Percentiles rank a stretch among this genome's conserved stretches.
Evolutionary conservation across 2,888 invertebrate genomes (phyloP).

Genomic region (Ischnura elegans): DNA sequence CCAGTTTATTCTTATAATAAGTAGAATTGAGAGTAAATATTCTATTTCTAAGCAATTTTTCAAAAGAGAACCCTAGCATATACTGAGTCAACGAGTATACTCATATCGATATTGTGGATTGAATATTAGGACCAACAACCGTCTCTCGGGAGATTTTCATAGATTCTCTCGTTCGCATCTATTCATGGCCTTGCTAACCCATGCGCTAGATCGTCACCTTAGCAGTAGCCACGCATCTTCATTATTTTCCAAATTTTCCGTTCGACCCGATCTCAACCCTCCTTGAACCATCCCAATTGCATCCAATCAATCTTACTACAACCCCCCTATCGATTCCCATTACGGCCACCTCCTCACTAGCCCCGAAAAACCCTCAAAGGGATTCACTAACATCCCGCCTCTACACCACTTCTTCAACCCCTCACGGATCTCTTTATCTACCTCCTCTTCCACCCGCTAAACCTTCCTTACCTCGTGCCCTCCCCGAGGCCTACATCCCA

Average conservation of each 20-base stretch:
- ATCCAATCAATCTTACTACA: background rate
- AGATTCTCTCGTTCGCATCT: background rate
- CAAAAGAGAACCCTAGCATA: too few species aligned
- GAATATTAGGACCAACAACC: too few species aligned
- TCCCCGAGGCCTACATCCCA: too few species aligned
- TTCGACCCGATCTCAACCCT: background rate
- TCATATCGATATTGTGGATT: too few species aligned
- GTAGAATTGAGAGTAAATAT: too few species aligned
- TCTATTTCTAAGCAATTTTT: too few species aligned
- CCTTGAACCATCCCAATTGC: background rate
- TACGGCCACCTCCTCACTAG: background rate
- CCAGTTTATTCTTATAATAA: too few species aligned
- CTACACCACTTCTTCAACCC: background rate
- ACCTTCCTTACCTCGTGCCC: background rate
- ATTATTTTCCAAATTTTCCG: background rate
- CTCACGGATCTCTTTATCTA: background rate
- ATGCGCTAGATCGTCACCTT: background rate
- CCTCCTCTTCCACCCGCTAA: background rate
- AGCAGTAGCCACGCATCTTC: background rate
- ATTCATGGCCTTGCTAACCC: background rate
- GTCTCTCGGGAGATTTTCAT: background rate
- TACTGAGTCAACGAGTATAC: too few species aligned
- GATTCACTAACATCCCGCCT: background rate
- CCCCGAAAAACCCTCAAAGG: background rate
- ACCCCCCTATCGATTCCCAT: background rate